Base-by-base conservation (phyloP, 1,140 invertebrate genomes). In the Anthonomus grandis region DNA sequence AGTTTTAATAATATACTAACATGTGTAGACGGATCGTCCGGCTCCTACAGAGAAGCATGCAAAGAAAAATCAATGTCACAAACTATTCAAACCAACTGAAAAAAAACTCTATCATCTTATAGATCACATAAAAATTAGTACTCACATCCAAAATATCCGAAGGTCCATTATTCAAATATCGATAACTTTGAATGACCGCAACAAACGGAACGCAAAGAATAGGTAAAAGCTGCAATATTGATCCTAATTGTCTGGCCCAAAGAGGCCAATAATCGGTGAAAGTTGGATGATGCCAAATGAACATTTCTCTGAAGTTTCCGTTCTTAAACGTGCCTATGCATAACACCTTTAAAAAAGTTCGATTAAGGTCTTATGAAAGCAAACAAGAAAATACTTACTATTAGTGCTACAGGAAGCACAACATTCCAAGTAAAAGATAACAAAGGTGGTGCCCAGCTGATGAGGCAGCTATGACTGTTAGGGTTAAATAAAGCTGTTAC, bases 351-450 rank as follows among this genome's bases (percentile, higher is more conserved):
- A n/a, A n/a, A 64, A 22, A 74, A 71, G 50, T 67, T 60, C 56
- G 8, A 17, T 3, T 41, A 12, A 41, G 38, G 8, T 15, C 9
- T 12, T 12, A 41, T 8, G 9, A 41, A 57, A 39, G 23, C 48
- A 60, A 38, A 34, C 27, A 54, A 24, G 2, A 24, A 23, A 19
- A 4, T 45, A 57, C 53, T 80, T 68, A 91, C 89, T 74, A 90
- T 82, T 39, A 93, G 72, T 4, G 81, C 76, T 38, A 91, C 85
- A 2, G 91, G 90, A 53, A 93, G 69, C 44, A 92, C 76, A 4
- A 94, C 87, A 70, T 90, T 94, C 91, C 92, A 95, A 1, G 84
- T 85, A 66, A 94, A 90, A n/a, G 89, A 87, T 3, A 93, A 73
- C 19, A 92, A 73, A 2, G 84, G 81, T 6, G 86, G 85, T 5